These are phyloP conservation scores for Saguinus imperator DNA, from an alignment of 2,113 vertebrate genomes.

Conservation along the genomic window DNA sequence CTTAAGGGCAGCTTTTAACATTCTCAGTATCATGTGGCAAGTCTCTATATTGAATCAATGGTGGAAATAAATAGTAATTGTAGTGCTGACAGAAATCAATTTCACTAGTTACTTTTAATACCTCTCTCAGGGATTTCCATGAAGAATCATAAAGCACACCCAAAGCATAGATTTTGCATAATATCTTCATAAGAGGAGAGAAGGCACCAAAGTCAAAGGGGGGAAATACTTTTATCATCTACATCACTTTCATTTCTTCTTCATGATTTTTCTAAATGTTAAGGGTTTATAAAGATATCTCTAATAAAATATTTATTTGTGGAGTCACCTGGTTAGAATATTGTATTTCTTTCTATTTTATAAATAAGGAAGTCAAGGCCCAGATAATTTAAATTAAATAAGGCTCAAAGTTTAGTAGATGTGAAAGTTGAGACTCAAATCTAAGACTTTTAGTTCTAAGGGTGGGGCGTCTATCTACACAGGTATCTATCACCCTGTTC, in stretches of 20 bases:
- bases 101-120: slow-evolving; percentile 37
- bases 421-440: neutral
- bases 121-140: slow-evolving; percentile 17
- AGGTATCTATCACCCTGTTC: neutral
- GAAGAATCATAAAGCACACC: slow-evolving; percentile 15
- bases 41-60: slow-evolving; percentile 10
- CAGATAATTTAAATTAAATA: neutral
- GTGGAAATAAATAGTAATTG: slow-evolving; percentile 57
- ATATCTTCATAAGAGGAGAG: neutral
- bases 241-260: neutral
- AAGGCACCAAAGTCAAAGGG: neutral
- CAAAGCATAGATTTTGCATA: neutral
- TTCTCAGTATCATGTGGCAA: neutral
- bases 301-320: neutral
- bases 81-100: slow-evolving; percentile 45
- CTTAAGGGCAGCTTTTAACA: slow-evolving; percentile 55
- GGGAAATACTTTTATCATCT: neutral
- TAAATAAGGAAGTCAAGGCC: neutral
- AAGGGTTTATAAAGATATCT: neutral
- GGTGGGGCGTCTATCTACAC: neutral
- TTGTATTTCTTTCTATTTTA: neutral
- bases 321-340: neutral
- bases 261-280: neutral
- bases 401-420: neutral
- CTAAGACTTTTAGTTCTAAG: neutral